Percentiles rank a stretch among this genome's conserved stretches.
phyloP scores from a whole-genome alignment of 2,888 invertebrate genomes.

The Diachrysia chrysitis region DNA sequence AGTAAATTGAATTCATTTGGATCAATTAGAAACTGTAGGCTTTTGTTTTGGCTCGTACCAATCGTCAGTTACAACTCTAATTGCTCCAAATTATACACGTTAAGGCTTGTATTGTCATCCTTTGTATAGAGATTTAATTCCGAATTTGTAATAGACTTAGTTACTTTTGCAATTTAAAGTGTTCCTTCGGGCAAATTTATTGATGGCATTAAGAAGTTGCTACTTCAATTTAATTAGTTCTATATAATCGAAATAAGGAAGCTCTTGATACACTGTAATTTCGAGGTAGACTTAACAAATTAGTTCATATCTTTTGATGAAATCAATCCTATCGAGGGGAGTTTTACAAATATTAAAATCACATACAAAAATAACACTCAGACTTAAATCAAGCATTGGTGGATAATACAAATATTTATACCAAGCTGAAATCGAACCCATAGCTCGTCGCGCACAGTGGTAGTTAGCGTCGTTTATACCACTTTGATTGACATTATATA shows the following conservation, averaged over 20 bases:
- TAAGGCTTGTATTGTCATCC: not conserved
- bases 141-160: slow-evolving; percentile 3
- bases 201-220: slow-evolving; percentile 4
- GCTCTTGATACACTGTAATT: not conserved
- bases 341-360: no score
- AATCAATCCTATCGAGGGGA: no score
- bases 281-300: no score
- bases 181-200: slow-evolving; percentile 1
- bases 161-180: not conserved
- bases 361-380: no score
- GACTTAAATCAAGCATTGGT: no score
- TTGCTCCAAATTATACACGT: slow-evolving; percentile 5
- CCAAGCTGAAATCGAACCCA: no score
- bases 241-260: not conserved
- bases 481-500: no score
- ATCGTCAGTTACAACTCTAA: slow-evolving; percentile 5
- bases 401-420: no score
- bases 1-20: slow-evolving; percentile 15
- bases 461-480: no score
- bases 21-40: slow-evolving; percentile 12
- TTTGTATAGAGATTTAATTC: slow-evolving; percentile 6
- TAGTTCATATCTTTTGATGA: no score
- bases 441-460: no score
- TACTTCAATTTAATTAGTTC: not conserved
- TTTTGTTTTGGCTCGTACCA: slow-evolving; percentile 10